These are phyloP conservation scores for Acrocera orbiculus DNA, from an alignment of 2,888 invertebrate genomes.

Conservation along the genomic window DNA sequence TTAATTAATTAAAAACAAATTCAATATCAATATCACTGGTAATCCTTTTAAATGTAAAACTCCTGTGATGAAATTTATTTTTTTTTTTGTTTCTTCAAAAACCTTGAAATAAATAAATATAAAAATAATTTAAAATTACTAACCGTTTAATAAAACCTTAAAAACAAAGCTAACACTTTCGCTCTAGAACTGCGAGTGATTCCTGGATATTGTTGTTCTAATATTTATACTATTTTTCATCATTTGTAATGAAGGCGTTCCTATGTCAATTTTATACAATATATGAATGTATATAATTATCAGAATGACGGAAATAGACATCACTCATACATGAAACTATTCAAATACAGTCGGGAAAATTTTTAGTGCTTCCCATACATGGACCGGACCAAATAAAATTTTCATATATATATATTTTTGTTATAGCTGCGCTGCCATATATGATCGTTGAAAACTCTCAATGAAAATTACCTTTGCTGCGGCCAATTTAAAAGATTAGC, in stretches of 20 bases:
- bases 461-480: too few relatives aligned
- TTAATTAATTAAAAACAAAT: too few relatives aligned
- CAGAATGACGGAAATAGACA: too few relatives aligned
- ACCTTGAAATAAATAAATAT: neutral
- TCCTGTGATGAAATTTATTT: neutral
- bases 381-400: slow-evolving; percentile 4
- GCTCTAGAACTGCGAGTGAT: slow-evolving; percentile 33
- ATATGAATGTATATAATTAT: neutral
- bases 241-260: too few relatives aligned
- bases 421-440: slow-evolving; percentile 11
- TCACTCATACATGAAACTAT: neutral
- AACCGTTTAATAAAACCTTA: slow-evolving; percentile 26
- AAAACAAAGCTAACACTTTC: slow-evolving; percentile 31
- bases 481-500: too few relatives aligned
- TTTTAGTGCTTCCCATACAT: slow-evolving; percentile 13
- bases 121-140: slow-evolving; percentile 13
- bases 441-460: slow-evolving; percentile 12
- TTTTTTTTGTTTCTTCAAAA: neutral
- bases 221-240: slow-evolving; percentile 28
- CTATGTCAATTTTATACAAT: too few relatives aligned
- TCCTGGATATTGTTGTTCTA: slow-evolving; percentile 29
- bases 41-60: too few relatives aligned
- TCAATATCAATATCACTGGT: too few relatives aligned
- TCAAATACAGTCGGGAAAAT: slow-evolving; percentile 3
- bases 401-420: neutral